Conservation (phyloP, 2,113 vertebrate species). For the western clawed frog (Xenopus tropicalis) region UCB_Xtro_10.0 CM004443.2:72905001-72905500, state of each 20-base stretch:
- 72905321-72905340: slow-evolving; percentile 90
- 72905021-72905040: slow-evolving; percentile 14
- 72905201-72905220: slow-evolving; percentile 87
- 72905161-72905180: slow-evolving; percentile 79
- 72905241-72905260: slow-evolving; percentile 95
- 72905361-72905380: slow-evolving; percentile 93
- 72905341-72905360: slow-evolving; percentile 90
- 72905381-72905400: slow-evolving; percentile 78
- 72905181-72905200: slow-evolving; percentile 91
- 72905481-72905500: slow-evolving; percentile 94
- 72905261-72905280: slow-evolving; percentile 94
- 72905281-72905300: slow-evolving; percentile 88
- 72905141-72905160: slow-evolving; percentile 88
- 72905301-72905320: slow-evolving; percentile 92
- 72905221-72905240: slow-evolving; percentile 95
- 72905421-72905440: slow-evolving; percentile 69
- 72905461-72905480: slow-evolving; percentile 79
- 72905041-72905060: slow-evolving; percentile 39
- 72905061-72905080: slow-evolving; percentile 45
- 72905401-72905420: slow-evolving; percentile 56
- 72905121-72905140: slow-evolving; percentile 86
- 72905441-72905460: slow-evolving; percentile 83
- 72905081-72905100: slow-evolving; percentile 42
- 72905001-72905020: slow-evolving; percentile 2
- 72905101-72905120: slow-evolving; percentile 59